Conservation (phyloP, 2,888 invertebrate species). For the Leistus spinibarbis region DNA sequence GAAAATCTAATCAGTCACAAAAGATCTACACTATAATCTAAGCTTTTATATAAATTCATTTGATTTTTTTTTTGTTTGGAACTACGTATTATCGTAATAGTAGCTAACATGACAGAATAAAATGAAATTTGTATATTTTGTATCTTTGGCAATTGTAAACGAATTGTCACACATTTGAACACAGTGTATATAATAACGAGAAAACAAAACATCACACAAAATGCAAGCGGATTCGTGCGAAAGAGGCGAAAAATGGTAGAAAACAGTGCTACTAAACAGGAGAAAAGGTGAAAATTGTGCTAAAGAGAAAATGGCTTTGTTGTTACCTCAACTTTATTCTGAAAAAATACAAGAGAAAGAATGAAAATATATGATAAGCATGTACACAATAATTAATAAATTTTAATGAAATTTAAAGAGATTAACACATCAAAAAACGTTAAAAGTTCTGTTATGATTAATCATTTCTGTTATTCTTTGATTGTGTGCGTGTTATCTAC, state of each 20-base stretch:
- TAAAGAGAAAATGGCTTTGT: slow-evolving; percentile 40
- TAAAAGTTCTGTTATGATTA: slow-evolving; percentile 5
- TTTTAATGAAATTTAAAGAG: slow-evolving; percentile 1
- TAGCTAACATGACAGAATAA: neutral
- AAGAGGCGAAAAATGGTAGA: slow-evolving; percentile 29
- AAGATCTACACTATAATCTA: slow-evolving; percentile 44
- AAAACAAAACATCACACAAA: slow-evolving; percentile 19
- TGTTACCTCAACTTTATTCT: slow-evolving; percentile 53
- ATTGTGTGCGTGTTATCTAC: slow-evolving; percentile 10
- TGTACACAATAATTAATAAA: slow-evolving; percentile 20
- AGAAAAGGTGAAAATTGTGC: slow-evolving; percentile 42
- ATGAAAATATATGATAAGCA: slow-evolving; percentile 41
- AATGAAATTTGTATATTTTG: neutral
- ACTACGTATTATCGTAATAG: neutral
- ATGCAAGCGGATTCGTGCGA: slow-evolving; percentile 22
- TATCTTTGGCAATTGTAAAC: neutral
- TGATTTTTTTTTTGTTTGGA: neutral
- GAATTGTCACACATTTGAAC: too few relatives aligned
- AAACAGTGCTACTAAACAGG: slow-evolving; percentile 39
- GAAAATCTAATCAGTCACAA: slow-evolving; percentile 21
- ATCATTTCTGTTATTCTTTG: neutral
- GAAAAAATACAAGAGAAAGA: slow-evolving; percentile 49
- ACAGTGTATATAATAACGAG: neutral
- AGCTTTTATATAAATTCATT: neutral
- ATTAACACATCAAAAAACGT: slow-evolving; percentile 5